Conservation (phyloP, 2,113 vertebrate genomes). For the Scatophagus argus region DNA sequence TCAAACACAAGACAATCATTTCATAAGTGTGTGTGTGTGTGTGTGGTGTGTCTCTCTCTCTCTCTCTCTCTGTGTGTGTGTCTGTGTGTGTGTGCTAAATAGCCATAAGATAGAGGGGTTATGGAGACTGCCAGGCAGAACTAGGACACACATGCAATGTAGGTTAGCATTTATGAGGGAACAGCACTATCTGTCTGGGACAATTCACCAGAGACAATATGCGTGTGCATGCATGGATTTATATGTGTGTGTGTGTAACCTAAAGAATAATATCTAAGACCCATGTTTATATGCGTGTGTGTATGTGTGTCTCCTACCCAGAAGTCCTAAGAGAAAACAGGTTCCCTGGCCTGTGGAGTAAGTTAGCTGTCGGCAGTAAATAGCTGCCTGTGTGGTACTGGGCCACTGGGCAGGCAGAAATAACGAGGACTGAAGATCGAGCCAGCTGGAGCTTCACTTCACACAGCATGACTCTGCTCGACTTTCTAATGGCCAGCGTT, state of each 20-base stretch:
- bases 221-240: neutral
- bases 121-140: conserved; percentile 48
- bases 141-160: conserved; percentile 60
- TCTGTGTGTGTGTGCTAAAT: neutral
- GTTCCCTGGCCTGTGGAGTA: conserved; percentile 41
- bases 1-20: neutral
- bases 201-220: conserved; percentile 53
- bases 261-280: conserved; percentile 29
- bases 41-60: neutral
- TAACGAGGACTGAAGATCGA: conserved; percentile 67
- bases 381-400: conserved; percentile 63
- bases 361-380: conserved; percentile 70
- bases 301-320: conserved; percentile 10
- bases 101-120: neutral
- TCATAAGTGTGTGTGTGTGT: neutral
- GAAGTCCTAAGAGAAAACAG: conserved; percentile 34
- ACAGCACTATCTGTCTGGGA: conserved; percentile 55
- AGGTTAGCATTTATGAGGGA: conserved; percentile 62
- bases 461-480: conserved; percentile 58
- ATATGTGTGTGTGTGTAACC: conserved; percentile 22
- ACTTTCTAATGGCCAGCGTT: conserved; percentile 59
- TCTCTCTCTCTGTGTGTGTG: conserved; percentile 2
- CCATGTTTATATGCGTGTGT: conserved; percentile 10
- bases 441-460: conserved; percentile 71
- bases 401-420: conserved; percentile 67